Evolutionary conservation across 2,797 vertebrate species (phyloP), one percentile per base, ranked within the genome.

Genomic region (Trichosurus vulpecula): DNA sequence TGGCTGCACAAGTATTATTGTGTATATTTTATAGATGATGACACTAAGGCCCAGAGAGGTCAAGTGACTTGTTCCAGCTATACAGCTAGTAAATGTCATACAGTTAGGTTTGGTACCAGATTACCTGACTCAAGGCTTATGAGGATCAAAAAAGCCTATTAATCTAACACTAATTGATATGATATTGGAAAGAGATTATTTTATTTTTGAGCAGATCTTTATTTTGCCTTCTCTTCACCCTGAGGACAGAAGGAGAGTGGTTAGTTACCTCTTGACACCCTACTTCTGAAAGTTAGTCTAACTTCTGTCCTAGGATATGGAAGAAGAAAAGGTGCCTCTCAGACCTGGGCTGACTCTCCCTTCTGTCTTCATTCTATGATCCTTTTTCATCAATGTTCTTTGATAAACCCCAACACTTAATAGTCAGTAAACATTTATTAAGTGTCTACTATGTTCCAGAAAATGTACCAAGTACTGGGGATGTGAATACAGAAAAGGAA

Each of bases 341-440:
- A 92, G 90, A 52, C 55, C 52, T 96, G 94, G 66, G 87, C 41
- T 93, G 94, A 94, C 94, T 94, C n/a, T 94, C 93, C 47, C 95
- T 95, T 90, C 47, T 92, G 90, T 95, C 57, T 94, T 94, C 30
- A 31, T 35, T n/a, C 14, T n/a, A 74, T n/a, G 61, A 19, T 19
- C 16, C 13, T 74, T 74, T 74, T 74, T 74, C 35, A 41, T 74
- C 41, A n/a, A 74, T n/a, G 35, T 74, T 19, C 30, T 66, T 66
- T n/a, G 13, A 66, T 66, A 66, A 66, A 35, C 35, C 35, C n/a
- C 35, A 74, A 8, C 14, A 35, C 4, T 61, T 14, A 35, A 61
- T 61, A 6, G 35, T n/a, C 35, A 74, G 14, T n/a, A n/a, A 74
- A 74, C 35, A 74, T n/a, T n/a, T 74, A 6, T 74, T 19, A n/a